Evolutionary conservation across 1,140 invertebrate species (phyloP).

Genomic region (Globodera rostochiensis): DNA sequence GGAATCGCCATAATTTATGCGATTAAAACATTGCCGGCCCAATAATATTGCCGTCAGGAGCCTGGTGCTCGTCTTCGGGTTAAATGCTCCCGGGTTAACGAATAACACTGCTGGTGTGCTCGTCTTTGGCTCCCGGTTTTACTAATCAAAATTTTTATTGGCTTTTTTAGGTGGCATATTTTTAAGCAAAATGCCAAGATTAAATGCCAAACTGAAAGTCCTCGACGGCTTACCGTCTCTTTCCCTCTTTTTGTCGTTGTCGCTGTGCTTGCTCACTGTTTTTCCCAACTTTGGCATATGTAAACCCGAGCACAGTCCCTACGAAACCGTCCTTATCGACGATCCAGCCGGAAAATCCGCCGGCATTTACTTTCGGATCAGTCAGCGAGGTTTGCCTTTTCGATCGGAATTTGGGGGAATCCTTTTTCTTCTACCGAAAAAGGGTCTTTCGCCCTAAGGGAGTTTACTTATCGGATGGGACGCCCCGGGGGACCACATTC

Average conservation of each 20-base stretch:
- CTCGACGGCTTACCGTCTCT: background rate
- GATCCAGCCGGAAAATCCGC: conserved; percentile 50
- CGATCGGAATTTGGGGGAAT: background rate
- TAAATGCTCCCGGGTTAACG: no score
- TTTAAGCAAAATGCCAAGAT: background rate
- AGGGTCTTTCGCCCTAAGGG: background rate
- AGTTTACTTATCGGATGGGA: background rate
- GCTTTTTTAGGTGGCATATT: background rate
- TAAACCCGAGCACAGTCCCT: conserved; percentile 23
- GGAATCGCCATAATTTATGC: no score
- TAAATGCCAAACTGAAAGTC: background rate
- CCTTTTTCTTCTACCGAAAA: background rate
- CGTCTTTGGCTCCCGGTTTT: background rate
- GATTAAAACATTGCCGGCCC: no score
- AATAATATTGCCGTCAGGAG: no score
- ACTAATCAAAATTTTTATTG: background rate
- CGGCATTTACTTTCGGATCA: conserved; percentile 50
- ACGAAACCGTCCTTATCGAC: conserved; percentile 44
- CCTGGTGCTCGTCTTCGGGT: no score
- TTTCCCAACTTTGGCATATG: background rate
- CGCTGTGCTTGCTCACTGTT: background rate
- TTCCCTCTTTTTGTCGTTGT: background rate
- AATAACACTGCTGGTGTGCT: no score
- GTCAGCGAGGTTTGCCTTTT: conserved; percentile 25
- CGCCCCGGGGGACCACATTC: background rate